Evolutionary conservation across 23 tunicate genomes (phyloP).

Genomic region (Ciona savignyi): DNA sequence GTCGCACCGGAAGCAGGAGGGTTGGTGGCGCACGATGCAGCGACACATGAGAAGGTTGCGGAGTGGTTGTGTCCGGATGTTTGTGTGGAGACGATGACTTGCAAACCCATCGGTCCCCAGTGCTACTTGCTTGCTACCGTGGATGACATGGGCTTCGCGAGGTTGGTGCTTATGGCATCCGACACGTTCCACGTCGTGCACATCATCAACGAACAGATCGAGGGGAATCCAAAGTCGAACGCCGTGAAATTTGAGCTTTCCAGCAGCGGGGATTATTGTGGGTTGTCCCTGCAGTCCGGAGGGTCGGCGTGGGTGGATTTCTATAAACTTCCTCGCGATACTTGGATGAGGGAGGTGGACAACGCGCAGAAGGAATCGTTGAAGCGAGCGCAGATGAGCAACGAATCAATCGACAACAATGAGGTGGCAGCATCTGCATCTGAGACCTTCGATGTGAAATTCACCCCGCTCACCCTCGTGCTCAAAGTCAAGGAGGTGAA

Average conservation of each 20-base stretch:
- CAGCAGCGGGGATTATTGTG: slow-evolving; percentile 49
- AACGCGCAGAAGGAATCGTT: slow-evolving; percentile 36
- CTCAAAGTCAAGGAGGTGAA: slow-evolving; percentile 48
- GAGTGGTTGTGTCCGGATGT: slow-evolving; percentile 34
- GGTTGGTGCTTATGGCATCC: slow-evolving; percentile 29
- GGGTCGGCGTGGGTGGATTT: slow-evolving; percentile 44
- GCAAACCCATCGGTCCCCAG: slow-evolving; percentile 28
- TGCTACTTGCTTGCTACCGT: slow-evolving; percentile 32
- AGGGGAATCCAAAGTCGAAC: slow-evolving; percentile 71
- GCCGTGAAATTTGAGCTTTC: slow-evolving; percentile 44
- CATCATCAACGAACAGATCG: slow-evolving; percentile 49
- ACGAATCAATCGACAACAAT: slow-evolving; percentile 16
- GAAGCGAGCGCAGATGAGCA: slow-evolving; percentile 32
- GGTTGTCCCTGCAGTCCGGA: slow-evolving; percentile 43
- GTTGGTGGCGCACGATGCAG: slow-evolving; percentile 33
- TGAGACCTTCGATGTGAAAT: slow-evolving; percentile 47
- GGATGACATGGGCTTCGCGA: slow-evolving; percentile 92
- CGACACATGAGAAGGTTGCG: slow-evolving; percentile 14
- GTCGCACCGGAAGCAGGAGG: slow-evolving; percentile 31
- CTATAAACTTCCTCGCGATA: slow-evolving; percentile 73
- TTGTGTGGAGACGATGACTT: slow-evolving; percentile 34
- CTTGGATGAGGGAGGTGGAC: slow-evolving; percentile 79
- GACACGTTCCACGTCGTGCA: slow-evolving; percentile 36
- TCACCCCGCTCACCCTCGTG: slow-evolving; percentile 26
- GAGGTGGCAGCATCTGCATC: background rate